A percentile compares a stretch with the other conserved stretches of the same genome.
Evolutionary conservation across 2,797 vertebrate species (phyloP).

Genomic region (Neoniphon sammara): DNA sequence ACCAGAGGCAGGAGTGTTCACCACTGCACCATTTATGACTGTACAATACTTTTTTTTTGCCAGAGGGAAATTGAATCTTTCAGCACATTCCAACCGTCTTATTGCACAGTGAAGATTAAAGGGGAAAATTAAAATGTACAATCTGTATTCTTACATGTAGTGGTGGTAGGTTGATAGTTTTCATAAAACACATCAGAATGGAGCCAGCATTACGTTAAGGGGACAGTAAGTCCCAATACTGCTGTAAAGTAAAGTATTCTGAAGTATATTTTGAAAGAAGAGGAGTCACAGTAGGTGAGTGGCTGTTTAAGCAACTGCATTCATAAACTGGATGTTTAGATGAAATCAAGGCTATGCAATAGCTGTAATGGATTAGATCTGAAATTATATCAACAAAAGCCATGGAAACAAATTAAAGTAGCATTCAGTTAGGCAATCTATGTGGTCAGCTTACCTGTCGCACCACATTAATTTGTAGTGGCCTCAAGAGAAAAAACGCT

Average conservation of each 20-base stretch:
- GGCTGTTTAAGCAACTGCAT: too few species aligned
- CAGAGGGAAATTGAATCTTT: background rate
- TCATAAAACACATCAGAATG: too few species aligned
- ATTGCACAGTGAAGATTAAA: background rate
- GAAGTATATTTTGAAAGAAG: too few species aligned
- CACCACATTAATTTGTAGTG: background rate
- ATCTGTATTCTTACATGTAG: background rate
- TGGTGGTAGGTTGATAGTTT: too few species aligned
- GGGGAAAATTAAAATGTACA: background rate
- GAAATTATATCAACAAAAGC: background rate
- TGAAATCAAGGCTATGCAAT: background rate
- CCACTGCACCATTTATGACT: background rate
- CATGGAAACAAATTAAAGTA: background rate
- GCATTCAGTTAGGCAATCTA: background rate
- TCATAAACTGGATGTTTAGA: background rate
- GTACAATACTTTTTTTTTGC: background rate
- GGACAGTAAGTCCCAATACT: too few species aligned
- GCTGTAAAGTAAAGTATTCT: too few species aligned
- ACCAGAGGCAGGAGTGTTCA: background rate
- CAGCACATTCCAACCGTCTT: background rate
- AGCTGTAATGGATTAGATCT: background rate
- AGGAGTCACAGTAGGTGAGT: too few species aligned
- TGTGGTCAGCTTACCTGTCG: background rate
- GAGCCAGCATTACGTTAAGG: too few species aligned
- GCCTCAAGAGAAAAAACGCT: background rate